Evolutionary conservation across 2,113 vertebrate species (phyloP), one percentile per base, ranked within the genome.

Genomic region (Mugil cephalus): DNA sequence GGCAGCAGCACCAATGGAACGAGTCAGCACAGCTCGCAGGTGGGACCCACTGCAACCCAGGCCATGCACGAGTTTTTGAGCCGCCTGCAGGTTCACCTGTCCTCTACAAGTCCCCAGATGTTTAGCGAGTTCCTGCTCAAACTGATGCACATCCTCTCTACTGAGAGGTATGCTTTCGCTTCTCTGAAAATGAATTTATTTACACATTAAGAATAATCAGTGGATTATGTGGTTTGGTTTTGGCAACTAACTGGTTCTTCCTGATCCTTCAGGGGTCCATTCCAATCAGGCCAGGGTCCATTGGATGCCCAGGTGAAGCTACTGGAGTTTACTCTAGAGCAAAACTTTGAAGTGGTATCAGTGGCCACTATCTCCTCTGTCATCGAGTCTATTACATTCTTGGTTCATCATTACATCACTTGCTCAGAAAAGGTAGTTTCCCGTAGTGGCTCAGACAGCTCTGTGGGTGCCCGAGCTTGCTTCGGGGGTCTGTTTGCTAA

Each of bases 41-140:
- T 99, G 92, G 98, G 98, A 38, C 98, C 98, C 84, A 99, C 98
- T n/a, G 97, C 97, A 19, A 99, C 97, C 0, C 98, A 99, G 94
- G 98, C 98, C 87, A 97, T 99, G 98, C 98, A 99, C 46, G 98
- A 99, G 88, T 99, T 99, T 85, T 92, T 99, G 82, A 98, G 96
- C 75, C 94, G 98, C 13, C 94, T 99, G 71, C 98, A 99, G 93
- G 97, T 99, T 40, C 98, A 99, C 87, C 95, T 99, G 76, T 99
- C 97, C 79, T 96, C 98, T 88, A 94, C 95, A 59, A 97, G 96
- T 88, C 98, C 98, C 48, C 97, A 99, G 87, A 97, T 99, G 94
- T 99, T 99, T 92, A 99, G 97, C 93, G 98, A 99, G 95, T 98
- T 99, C 93, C 94, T 99, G 76, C 93, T 99, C 56, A 97, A 97